Conservation (phyloP, 2,113 vertebrate species). For the Planiliza haematocheilus region DNA sequence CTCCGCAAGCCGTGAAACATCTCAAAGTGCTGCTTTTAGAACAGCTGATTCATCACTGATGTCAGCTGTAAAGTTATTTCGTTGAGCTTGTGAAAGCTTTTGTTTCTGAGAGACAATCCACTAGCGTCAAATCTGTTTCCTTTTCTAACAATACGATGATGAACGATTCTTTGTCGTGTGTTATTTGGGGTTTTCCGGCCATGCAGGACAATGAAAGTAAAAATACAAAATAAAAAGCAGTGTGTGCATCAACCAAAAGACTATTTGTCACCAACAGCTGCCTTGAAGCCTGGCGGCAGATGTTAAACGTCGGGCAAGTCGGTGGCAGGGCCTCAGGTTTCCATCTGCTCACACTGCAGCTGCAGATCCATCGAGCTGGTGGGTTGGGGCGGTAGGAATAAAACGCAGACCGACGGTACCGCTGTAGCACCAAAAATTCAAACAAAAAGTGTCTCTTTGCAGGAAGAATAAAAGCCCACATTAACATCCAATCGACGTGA, state of each 20-base stretch:
- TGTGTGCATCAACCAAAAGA: background rate
- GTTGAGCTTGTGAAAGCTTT: no score
- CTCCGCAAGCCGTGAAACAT: no score
- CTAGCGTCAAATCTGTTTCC: background rate
- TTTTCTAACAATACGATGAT: background rate
- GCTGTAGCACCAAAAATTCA: no score
- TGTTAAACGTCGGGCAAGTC: slow-evolving; percentile 18
- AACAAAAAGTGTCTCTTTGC: no score
- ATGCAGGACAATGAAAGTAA: background rate
- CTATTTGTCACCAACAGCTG: background rate
- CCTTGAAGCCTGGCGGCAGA: slow-evolving; percentile 11
- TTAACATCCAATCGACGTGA: no score
- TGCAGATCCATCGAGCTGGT: slow-evolving; percentile 7
- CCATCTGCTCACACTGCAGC: slow-evolving; percentile 12
- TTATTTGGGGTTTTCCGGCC: background rate
- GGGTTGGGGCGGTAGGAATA: background rate
- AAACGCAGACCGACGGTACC: no score
- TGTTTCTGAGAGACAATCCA: no score
- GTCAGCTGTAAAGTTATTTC: no score
- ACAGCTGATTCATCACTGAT: no score
- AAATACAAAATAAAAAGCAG: background rate
- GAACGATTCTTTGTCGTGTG: background rate
- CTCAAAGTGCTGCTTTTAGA: no score
- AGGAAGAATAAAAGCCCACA: no score
- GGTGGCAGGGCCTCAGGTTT: slow-evolving; percentile 2